Percentiles rank a stretch among this genome's conserved stretches.
Conservation (phyloP, 2,888 invertebrate species). For the Dryobota labecula region DNA sequence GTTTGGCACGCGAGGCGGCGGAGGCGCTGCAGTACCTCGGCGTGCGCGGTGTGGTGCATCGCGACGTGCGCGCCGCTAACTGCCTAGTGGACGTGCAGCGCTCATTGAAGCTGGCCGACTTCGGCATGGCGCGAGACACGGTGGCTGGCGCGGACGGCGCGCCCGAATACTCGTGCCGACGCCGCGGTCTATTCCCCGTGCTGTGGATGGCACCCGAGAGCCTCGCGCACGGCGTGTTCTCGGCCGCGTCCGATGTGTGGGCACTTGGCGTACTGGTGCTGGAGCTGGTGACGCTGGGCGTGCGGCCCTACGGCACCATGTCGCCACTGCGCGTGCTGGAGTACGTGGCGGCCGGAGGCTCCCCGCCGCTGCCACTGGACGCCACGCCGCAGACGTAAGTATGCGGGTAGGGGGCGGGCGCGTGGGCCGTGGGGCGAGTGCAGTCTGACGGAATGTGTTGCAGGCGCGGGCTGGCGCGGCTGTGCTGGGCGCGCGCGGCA, state of each 20-base stretch:
- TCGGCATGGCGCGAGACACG: constrained; percentile 96
- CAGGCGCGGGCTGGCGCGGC: constrained; percentile 90
- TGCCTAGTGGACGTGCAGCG: constrained; percentile 94
- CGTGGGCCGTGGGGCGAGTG: no score
- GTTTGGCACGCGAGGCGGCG: constrained; percentile 62
- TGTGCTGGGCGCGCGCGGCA: constrained; percentile 94
- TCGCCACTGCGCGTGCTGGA: constrained; percentile 92
- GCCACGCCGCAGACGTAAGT: constrained; percentile 71
- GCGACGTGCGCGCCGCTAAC: constrained; percentile 95
- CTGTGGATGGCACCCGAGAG: constrained; percentile 98
- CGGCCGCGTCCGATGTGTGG: constrained; percentile 96
- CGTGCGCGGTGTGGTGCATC: constrained; percentile 94
- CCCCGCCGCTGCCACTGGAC: constrained; percentile 92
- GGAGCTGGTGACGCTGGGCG: constrained; percentile 96
- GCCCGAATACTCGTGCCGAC: constrained; percentile 95
- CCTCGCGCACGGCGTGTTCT: constrained; percentile 94
- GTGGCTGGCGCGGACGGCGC: constrained; percentile 92
- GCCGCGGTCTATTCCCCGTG: constrained; percentile 95
- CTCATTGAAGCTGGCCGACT: constrained; percentile 95
- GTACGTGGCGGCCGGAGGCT: constrained; percentile 91
- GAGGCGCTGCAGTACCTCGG: constrained; percentile 89
- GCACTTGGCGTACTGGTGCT: constrained; percentile 95
- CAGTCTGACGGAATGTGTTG: constrained; percentile 15
- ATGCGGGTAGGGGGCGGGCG: background rate
- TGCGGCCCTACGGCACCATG: constrained; percentile 95